These are phyloP conservation scores for Rhincodon typus DNA, from an alignment of 2,797 vertebrate genomes.

Conservation along the genomic window DNA sequence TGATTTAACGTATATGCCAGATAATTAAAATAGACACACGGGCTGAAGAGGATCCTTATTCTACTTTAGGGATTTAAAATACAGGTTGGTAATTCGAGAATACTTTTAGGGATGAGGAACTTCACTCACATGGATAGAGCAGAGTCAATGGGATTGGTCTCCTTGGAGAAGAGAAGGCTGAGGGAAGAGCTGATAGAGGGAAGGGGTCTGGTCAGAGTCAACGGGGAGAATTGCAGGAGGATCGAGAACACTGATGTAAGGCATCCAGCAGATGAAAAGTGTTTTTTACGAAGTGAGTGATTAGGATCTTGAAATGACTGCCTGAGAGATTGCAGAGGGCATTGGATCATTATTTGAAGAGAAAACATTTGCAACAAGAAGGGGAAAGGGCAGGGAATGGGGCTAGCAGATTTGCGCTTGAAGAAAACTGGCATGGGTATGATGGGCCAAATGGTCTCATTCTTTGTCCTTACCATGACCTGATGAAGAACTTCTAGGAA, in stretches of 20 bases:
- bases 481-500: background rate
- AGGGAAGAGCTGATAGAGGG: background rate
- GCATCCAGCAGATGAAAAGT: background rate
- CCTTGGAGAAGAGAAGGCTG: no score
- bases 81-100: background rate
- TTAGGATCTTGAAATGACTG: background rate
- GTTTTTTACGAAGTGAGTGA: no score
- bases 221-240: background rate
- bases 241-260: background rate
- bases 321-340: background rate
- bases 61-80: background rate
- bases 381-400: background rate
- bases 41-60: background rate
- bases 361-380: background rate
- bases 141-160: background rate
- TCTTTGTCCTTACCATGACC: no score
- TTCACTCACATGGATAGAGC: background rate
- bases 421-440: background rate
- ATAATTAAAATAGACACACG: background rate
- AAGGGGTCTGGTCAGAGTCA: background rate
- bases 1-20: background rate
- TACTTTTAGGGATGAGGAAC: background rate
- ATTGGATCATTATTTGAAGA: background rate
- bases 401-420: background rate
- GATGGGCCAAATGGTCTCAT: background rate